Conservation (phyloP, 2,113 vertebrate genomes). For the Galbula dea region DNA sequence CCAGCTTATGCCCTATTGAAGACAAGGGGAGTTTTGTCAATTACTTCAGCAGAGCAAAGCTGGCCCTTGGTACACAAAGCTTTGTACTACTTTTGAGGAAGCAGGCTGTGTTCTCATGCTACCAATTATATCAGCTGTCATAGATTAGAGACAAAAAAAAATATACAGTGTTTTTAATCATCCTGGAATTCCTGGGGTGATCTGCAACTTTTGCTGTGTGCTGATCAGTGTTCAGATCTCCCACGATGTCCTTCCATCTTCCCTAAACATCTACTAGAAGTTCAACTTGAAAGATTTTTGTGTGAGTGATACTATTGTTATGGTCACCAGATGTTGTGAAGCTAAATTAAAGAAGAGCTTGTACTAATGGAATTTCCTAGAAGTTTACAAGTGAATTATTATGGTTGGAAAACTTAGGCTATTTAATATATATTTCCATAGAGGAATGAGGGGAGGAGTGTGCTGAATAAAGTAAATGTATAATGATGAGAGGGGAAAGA, state of each 20-base stretch:
- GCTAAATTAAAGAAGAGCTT: constrained; percentile 20
- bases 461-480: background rate
- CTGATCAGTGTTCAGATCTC: background rate
- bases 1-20: background rate
- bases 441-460: background rate
- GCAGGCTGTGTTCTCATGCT: background rate
- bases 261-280: background rate
- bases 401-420: background rate
- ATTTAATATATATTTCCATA: constrained; percentile 42
- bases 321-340: constrained; percentile 51
- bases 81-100: background rate
- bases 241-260: background rate
- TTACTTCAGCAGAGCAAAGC: background rate
- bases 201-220: background rate
- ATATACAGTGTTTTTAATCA: background rate
- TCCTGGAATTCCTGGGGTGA: background rate
- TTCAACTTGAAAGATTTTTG: background rate
- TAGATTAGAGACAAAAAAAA: background rate
- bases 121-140: background rate
- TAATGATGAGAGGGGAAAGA: background rate
- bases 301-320: background rate
- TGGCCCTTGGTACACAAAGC: background rate
- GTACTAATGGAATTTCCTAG: constrained; percentile 52
- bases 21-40: background rate
- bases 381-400: constrained; percentile 33